Evolutionary conservation across 2,113 vertebrate species (phyloP).

Genomic region (Dinomys branickii): DNA sequence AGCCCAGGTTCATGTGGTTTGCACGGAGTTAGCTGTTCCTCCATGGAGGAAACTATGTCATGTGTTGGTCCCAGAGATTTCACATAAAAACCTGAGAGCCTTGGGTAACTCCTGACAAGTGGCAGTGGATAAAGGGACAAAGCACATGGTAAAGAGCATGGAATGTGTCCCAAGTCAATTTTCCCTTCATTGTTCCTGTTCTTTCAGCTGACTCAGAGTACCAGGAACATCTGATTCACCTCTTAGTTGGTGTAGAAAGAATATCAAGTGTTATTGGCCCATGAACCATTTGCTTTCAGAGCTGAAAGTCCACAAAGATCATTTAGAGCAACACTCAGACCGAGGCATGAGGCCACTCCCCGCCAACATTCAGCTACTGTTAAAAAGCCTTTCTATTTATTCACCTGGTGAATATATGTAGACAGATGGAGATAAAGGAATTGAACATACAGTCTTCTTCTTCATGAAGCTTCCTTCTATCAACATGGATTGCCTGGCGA

Average conservation of each 20-base stretch:
- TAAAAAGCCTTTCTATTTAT: neutral
- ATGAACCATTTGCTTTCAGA: neutral
- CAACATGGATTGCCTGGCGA: neutral
- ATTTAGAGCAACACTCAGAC: neutral
- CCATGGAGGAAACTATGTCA: neutral
- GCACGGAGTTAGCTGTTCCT: neutral
- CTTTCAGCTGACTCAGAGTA: neutral
- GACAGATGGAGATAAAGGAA: neutral
- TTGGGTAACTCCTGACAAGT: neutral
- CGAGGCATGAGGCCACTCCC: neutral
- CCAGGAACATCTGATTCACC: neutral
- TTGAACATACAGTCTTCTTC: neutral
- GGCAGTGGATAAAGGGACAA: neutral
- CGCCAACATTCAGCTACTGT: neutral
- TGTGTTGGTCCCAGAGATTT: no score
- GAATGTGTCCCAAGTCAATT: neutral
- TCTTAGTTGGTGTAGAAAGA: neutral
- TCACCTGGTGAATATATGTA: neutral
- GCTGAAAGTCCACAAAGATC: neutral
- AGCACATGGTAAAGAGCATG: neutral
- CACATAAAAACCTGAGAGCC: neutral
- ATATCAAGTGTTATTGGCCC: neutral
- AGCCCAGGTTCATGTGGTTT: neutral
- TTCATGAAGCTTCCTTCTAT: neutral
- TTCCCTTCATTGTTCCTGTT: neutral